A percentile compares a stretch with the other conserved stretches of the same genome.
Evolutionary conservation across 2,888 invertebrate species (phyloP).

Genomic region (Pseudeuparius sepicola): DNA sequence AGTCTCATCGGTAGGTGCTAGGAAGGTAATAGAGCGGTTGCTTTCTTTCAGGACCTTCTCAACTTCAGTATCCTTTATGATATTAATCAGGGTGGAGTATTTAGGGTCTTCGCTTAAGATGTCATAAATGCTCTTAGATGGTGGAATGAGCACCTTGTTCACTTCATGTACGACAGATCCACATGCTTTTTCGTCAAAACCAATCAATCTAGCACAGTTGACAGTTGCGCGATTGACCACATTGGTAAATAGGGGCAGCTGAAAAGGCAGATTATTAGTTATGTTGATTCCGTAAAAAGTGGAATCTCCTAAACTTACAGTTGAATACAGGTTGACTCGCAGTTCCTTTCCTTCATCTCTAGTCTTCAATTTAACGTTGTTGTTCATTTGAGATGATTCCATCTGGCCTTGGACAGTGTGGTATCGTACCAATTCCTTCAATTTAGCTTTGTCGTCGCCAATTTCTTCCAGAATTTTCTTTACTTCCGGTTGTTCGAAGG

Average conservation of each 20-base stretch:
- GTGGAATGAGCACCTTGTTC: constrained; percentile 47
- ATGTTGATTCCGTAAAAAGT: constrained; percentile 6
- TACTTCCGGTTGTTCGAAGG: constrained; percentile 43
- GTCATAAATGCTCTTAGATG: constrained; percentile 42
- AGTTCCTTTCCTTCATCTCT: constrained; percentile 39
- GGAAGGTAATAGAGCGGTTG: constrained; percentile 44
- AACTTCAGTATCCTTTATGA: constrained; percentile 41
- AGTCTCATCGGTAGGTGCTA: constrained; percentile 49
- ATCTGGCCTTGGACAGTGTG: constrained; percentile 50
- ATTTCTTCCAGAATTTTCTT: constrained; percentile 36
- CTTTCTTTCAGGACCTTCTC: constrained; percentile 39
- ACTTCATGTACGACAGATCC: constrained; percentile 58
- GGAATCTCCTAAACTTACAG: constrained; percentile 36
- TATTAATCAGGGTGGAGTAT: constrained; percentile 39
- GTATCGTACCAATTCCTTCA: constrained; percentile 49
- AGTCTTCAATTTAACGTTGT: constrained; percentile 45
- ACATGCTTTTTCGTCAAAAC: constrained; percentile 54
- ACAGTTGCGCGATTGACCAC: constrained; percentile 52
- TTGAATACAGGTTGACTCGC: constrained; percentile 51
- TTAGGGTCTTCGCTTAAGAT: constrained; percentile 39
- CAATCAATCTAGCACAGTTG: constrained; percentile 54
- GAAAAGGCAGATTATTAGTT: constrained; percentile 23
- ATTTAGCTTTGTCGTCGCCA: constrained; percentile 38
- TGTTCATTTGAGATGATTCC: constrained; percentile 45
- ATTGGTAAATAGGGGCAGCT: constrained; percentile 46